Evolutionary conservation across 2,113 vertebrate genomes (phyloP).

Genomic region (Meleagris gallopavo): DNA sequence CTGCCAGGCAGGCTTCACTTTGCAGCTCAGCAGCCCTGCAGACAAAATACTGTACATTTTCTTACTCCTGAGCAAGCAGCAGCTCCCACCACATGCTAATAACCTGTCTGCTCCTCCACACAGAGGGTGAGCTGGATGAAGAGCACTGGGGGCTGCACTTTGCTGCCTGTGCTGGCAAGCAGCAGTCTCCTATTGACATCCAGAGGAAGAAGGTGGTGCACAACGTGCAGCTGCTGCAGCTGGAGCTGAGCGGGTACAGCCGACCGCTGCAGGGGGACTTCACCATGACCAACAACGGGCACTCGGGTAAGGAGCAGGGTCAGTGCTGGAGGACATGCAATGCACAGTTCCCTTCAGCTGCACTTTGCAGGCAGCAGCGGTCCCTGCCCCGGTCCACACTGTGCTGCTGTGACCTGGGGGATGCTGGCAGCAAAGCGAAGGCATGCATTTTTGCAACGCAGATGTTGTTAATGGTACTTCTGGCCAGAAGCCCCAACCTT

Average conservation of each 20-base stretch:
- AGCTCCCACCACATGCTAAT: not conserved
- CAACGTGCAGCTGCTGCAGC: conserved; percentile 74
- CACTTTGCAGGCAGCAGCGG: not conserved
- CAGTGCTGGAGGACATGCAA: not conserved
- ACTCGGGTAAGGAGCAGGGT: conserved; percentile 82
- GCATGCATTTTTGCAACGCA: not conserved
- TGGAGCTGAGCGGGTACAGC: conserved; percentile 82
- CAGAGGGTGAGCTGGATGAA: conserved; percentile 84
- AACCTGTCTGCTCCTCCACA: not conserved
- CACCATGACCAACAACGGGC: conserved; percentile 88
- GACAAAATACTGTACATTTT: not conserved
- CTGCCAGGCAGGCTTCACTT: conserved; percentile 1
- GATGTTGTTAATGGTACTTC: not conserved
- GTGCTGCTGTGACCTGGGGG: not conserved
- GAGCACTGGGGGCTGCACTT: conserved; percentile 83
- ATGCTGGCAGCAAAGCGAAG: not conserved
- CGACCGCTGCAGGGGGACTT: conserved; percentile 67
- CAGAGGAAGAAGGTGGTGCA: conserved; percentile 77
- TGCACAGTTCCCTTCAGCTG: not conserved
- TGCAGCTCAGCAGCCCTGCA: not conserved
- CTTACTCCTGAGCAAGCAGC: not conserved
- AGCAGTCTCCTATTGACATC: conserved; percentile 90
- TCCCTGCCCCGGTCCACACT: fast-evolving
- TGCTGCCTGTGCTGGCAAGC: conserved; percentile 77
- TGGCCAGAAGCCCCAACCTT: not conserved